These are phyloP conservation scores for Drosophila gunungcola DNA, from an alignment of 1,140 invertebrate species.

Conservation along the genomic window DNA sequence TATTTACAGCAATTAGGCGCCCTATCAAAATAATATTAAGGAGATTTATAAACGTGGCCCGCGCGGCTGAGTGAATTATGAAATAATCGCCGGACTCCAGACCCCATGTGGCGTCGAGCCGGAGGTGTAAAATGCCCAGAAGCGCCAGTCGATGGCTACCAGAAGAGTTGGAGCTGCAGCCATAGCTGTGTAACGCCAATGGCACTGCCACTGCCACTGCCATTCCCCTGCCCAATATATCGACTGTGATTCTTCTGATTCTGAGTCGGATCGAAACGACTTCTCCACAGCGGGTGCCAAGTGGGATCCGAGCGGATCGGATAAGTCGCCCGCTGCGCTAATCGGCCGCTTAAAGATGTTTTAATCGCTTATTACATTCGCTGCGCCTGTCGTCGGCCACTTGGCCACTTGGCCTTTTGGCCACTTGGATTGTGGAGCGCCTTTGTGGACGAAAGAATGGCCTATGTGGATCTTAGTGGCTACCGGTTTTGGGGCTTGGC, in stretches of 20 bases:
- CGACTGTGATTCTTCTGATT: conserved; percentile 21
- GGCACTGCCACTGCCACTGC: not conserved
- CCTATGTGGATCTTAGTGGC: not conserved
- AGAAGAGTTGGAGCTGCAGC: not conserved
- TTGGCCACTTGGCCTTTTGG: not conserved
- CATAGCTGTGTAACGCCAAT: conserved; percentile 35
- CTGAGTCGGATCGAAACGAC: conserved; percentile 8
- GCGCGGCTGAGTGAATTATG: conserved; percentile 62
- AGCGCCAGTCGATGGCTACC: conserved; percentile 57
- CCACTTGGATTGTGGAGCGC: no score
- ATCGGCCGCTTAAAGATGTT: conserved; percentile 79
- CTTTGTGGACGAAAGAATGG: no score
- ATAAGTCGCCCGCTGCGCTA: conserved; percentile 71
- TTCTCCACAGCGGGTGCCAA: conserved; percentile 39
- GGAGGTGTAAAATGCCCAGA: conserved; percentile 73
- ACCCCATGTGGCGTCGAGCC: conserved; percentile 52
- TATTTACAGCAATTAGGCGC: conserved; percentile 79
- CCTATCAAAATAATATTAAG: conserved; percentile 84
- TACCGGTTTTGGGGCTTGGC: conserved; percentile 9
- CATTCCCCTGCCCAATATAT: not conserved
- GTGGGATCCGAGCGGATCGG: conserved; percentile 9
- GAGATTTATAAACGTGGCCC: conserved; percentile 72
- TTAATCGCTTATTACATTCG: conserved; percentile 82
- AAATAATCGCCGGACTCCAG: conserved; percentile 58
- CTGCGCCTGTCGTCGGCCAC: conserved; percentile 35